phyloP scores from a whole-genome alignment of 2,113 vertebrate species.

The Rutilus rutilus region DNA sequence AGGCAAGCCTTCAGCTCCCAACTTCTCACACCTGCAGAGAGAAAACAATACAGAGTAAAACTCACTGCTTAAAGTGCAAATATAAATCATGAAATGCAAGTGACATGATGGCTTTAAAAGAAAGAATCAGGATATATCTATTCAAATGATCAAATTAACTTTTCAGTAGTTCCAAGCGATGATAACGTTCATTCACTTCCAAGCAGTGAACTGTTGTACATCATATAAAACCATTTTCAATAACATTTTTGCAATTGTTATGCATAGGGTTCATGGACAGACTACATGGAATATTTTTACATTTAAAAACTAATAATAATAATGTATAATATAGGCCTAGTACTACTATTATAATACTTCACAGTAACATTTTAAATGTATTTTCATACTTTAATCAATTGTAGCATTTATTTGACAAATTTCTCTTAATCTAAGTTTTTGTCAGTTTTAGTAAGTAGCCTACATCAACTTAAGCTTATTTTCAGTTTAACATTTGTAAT shows the following conservation, averaged over 20 bases:
- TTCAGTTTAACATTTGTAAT: background rate
- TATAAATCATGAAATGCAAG: background rate
- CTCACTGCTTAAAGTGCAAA: background rate
- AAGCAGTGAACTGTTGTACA: background rate
- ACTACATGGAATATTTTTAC: background rate
- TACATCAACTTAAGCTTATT: too few relatives aligned
- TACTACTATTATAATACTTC: background rate
- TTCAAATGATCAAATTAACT: background rate
- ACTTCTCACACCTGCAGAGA: constrained; percentile 46
- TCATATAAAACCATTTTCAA: background rate
- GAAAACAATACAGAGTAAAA: background rate
- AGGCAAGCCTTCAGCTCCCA: constrained; percentile 10
- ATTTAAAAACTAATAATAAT: background rate
- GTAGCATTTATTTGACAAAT: too few relatives aligned
- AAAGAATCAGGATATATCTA: background rate
- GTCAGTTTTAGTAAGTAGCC: too few relatives aligned
- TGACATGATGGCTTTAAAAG: background rate
- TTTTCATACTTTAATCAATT: too few relatives aligned
- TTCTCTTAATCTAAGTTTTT: too few relatives aligned
- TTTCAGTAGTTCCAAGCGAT: background rate
- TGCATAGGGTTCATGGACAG: background rate
- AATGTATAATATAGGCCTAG: background rate
- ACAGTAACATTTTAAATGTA: background rate
- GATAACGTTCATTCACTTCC: too few relatives aligned
- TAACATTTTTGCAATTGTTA: background rate